These are phyloP conservation scores for Palloptera scutellata DNA, from an alignment of 2,888 invertebrate species.

Conservation along the genomic window DNA sequence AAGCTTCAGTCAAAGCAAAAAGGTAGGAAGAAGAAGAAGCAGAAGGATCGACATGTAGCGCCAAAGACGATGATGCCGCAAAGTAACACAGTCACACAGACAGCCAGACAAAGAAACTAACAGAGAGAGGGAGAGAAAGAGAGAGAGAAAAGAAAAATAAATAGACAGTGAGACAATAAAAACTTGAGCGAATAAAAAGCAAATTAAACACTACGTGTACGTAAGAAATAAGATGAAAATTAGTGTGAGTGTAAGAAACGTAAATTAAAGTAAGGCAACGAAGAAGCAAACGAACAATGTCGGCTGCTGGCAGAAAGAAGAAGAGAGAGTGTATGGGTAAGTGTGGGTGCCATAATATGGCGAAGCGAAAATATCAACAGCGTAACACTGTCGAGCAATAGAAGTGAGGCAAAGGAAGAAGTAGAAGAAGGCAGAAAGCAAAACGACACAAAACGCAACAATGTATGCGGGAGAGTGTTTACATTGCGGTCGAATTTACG, in stretches of 20 bases:
- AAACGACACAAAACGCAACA: conserved; percentile 9
- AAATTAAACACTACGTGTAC: conserved; percentile 28
- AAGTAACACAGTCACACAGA: conserved; percentile 21
- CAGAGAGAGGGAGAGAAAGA: conserved; percentile 1
- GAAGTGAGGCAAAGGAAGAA: too few species aligned
- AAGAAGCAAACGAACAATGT: conserved; percentile 11
- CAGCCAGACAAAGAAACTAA: conserved; percentile 17
- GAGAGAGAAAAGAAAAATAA: conserved; percentile 27
- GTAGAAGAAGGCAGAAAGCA: background rate
- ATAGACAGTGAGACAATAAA: conserved; percentile 23
- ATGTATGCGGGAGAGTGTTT: conserved; percentile 28
- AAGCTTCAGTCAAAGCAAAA: background rate
- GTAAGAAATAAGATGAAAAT: conserved; percentile 27
- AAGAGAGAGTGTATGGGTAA: background rate
- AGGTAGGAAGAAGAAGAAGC: background rate
- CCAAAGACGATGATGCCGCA: conserved; percentile 1
- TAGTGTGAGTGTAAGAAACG: conserved; percentile 32
- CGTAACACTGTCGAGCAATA: background rate
- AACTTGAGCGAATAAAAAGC: conserved; percentile 32
- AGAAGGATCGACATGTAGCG: background rate
- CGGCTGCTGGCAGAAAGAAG: conserved; percentile 8
- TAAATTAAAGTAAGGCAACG: conserved; percentile 29
- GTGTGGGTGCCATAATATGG: conserved; percentile 2
- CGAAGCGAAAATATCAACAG: conserved; percentile 12
- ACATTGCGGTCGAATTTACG: conserved; percentile 38